These are phyloP conservation scores for Pelvicachromis taeniatus DNA, from an alignment of 2,113 vertebrate genomes.

Conservation along the genomic window DNA sequence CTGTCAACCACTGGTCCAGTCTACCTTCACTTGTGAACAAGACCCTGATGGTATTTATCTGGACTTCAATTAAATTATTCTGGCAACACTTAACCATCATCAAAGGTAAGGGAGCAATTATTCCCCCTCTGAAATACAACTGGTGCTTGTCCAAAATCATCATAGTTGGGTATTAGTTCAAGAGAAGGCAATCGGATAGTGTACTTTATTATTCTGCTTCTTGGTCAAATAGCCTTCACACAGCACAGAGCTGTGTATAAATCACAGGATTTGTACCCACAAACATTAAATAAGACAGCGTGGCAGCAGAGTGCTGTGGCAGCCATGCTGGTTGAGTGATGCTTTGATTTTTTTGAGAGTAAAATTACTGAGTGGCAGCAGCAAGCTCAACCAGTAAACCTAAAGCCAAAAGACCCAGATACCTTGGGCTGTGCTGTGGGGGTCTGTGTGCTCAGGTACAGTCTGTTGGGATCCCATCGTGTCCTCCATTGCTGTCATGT, in stretches of 20 bases:
- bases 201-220: neutral
- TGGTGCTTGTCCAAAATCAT: no score
- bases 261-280: no score
- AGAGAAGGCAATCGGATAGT: neutral
- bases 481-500: conserved; percentile 70
- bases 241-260: neutral
- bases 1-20: neutral
- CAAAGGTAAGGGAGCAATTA: neutral
- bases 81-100: neutral
- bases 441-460: neutral
- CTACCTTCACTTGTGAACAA: neutral
- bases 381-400: neutral
- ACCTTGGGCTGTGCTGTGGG: conserved; percentile 23
- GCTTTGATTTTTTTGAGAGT: neutral
- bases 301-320: neutral
- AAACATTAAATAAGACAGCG: neutral
- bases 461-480: conserved; percentile 62
- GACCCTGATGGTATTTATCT: neutral
- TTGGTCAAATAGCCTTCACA: neutral
- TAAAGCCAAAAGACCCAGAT: neutral
- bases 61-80: neutral
- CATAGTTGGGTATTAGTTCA: neutral
- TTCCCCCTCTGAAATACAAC: neutral
- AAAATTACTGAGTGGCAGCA: neutral
- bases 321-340: neutral